These are phyloP conservation scores for Aphaenogaster ashmeadi DNA, from an alignment of 1,140 invertebrate genomes.

Conservation along the genomic window DNA sequence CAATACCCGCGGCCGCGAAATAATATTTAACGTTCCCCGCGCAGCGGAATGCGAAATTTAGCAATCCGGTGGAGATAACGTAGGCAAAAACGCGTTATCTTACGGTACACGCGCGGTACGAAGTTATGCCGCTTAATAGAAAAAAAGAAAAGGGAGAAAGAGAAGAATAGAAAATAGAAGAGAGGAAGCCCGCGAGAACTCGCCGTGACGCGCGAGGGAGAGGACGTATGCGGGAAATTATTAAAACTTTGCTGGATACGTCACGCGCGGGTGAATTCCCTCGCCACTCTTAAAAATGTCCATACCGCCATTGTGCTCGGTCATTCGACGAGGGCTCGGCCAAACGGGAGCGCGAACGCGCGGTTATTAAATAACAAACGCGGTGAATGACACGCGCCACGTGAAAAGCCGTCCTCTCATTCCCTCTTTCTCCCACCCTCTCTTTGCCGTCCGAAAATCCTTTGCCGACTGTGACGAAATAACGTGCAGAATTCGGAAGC, in stretches of 20 bases:
- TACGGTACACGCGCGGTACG: conserved; percentile 18
- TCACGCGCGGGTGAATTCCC: conserved; percentile 23
- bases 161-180: background rate
- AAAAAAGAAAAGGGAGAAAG: background rate
- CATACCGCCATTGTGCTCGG: conserved; percentile 47
- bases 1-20: conserved; percentile 4
- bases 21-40: conserved; percentile 38
- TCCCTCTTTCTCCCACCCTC: background rate
- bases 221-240: conserved; percentile 48
- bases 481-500: conserved; percentile 41
- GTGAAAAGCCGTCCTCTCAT: conserved; percentile 14
- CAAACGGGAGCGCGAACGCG: conserved; percentile 34
- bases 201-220: background rate
- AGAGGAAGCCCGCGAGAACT: background rate
- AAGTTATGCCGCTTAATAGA: conserved; percentile 23
- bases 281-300: conserved; percentile 56
- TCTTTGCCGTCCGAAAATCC: conserved; percentile 1
- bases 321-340: conserved; percentile 49
- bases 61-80: background rate
- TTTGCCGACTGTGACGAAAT: conserved; percentile 42
- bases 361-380: conserved; percentile 60
- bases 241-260: conserved; percentile 50
- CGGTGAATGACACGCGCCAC: conserved; percentile 43
- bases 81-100: conserved; percentile 47
- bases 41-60: conserved; percentile 14